These are phyloP conservation scores for Dendropsophus ebraccatus DNA, from an alignment of 2,113 vertebrate species.

Conservation along the genomic window DNA sequence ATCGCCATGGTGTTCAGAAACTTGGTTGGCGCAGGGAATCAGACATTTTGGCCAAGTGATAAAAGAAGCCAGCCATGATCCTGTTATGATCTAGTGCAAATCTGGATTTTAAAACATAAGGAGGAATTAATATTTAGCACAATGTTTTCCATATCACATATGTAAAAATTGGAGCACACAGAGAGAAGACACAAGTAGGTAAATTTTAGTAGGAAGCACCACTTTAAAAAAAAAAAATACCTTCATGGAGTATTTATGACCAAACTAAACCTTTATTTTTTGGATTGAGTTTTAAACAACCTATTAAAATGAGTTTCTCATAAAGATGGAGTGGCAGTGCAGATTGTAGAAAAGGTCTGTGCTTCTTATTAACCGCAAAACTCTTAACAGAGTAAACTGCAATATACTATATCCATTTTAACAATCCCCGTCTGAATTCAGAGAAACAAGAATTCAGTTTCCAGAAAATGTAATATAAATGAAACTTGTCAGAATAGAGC, in stretches of 20 bases:
- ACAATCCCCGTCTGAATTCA: conserved; percentile 46
- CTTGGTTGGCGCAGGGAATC: no score
- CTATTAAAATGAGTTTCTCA: conserved; percentile 51
- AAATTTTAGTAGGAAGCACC: neutral
- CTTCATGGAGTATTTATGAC: neutral
- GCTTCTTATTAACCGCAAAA: conserved; percentile 56
- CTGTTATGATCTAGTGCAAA: no score
- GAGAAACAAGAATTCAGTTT: conserved; percentile 49
- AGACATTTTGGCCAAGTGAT: no score
- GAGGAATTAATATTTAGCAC: no score
- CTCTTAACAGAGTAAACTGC: conserved; percentile 50
- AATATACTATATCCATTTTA: conserved; percentile 63
- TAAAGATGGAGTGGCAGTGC: conserved; percentile 61
- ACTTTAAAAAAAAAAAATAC: neutral
- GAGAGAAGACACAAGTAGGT: no score
- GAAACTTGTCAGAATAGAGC: conserved; percentile 44
- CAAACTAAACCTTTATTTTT: neutral
- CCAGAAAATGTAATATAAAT: conserved; percentile 53
- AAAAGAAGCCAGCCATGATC: no score
- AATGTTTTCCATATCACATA: no score
- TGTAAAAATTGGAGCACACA: no score
- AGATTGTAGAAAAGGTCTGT: conserved; percentile 57
- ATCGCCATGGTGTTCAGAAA: no score
- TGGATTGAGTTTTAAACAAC: neutral
- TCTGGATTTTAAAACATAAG: no score